Evolutionary conservation across 1,140 invertebrate genomes (phyloP).

Genomic region (Meloidogyne floridensis): DNA sequence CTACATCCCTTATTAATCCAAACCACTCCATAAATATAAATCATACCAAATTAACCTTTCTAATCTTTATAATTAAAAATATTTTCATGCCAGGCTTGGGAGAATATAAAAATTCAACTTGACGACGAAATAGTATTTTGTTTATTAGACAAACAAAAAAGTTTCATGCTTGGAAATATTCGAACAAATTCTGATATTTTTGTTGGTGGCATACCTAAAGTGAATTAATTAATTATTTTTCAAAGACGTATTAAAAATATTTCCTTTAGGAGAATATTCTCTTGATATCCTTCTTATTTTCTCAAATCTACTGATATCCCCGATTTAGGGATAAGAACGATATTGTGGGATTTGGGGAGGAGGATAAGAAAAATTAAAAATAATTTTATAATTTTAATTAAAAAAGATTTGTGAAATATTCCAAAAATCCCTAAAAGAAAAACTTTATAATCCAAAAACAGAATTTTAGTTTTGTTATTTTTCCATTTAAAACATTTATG

Average conservation of each 20-base stretch:
- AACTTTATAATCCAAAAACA: too few species aligned
- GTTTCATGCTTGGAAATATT: conserved; percentile 82
- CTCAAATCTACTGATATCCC: conserved; percentile 8
- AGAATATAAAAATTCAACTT: conserved; percentile 60
- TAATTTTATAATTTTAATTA: neutral
- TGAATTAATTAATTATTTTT: conserved; percentile 67
- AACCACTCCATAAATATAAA: too few species aligned
- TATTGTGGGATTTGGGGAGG: too few species aligned
- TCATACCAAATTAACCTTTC: neutral
- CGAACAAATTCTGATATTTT: conserved; percentile 66
- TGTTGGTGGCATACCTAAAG: conserved; percentile 85
- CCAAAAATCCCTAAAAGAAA: too few species aligned
- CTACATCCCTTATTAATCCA: too few species aligned
- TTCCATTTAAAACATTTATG: too few species aligned
- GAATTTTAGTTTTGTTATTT: too few species aligned
- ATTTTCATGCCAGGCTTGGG: conserved; percentile 50
- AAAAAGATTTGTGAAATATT: neutral
- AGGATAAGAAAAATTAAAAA: too few species aligned
- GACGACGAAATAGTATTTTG: conserved; percentile 59
- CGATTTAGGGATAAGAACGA: too few species aligned
- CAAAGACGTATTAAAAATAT: neutral
- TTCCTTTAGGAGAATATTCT: too few species aligned
- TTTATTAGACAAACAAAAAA: conserved; percentile 74
- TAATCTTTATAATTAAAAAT: neutral
- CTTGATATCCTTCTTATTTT: neutral